Evolutionary conservation across 2,888 invertebrate species (phyloP).

Genomic region (Caenorhabditis becei): DNA sequence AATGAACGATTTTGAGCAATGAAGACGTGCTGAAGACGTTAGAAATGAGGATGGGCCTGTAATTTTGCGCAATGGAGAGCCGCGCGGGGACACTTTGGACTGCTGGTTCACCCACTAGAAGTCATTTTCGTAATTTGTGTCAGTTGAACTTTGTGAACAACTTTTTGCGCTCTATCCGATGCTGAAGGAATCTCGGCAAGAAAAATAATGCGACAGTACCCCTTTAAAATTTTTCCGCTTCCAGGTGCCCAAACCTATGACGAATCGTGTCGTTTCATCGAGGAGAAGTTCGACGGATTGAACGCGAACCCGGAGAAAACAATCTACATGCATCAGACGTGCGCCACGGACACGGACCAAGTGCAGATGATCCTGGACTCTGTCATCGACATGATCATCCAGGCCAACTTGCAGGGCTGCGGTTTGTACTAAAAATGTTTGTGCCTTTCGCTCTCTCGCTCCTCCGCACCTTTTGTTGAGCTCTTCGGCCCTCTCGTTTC

Average conservation of each 20-base stretch:
- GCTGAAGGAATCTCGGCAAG: too few relatives aligned
- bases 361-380: slow-evolving; percentile 80
- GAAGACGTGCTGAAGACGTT: too few relatives aligned
- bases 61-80: too few relatives aligned
- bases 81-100: too few relatives aligned
- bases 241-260: slow-evolving; percentile 95
- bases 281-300: slow-evolving; percentile 99
- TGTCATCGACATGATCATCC: slow-evolving; percentile 81
- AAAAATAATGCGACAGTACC: too few relatives aligned
- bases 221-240: slow-evolving; percentile 36
- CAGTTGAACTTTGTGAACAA: too few relatives aligned
- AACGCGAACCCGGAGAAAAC: slow-evolving; percentile 99
- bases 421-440: slow-evolving; percentile 78
- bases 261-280: slow-evolving; percentile 98
- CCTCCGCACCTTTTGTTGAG: slow-evolving; percentile 6
- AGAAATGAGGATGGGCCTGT: too few relatives aligned
- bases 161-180: too few relatives aligned
- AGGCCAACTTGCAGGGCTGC: slow-evolving; percentile 81
- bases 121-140: too few relatives aligned
- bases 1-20: too few relatives aligned
- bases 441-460: slow-evolving; percentile 44
- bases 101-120: too few relatives aligned
- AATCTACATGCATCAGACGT: slow-evolving; percentile 87
- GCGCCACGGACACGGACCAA: slow-evolving; percentile 77
- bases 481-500: slow-evolving; percentile 12